Evolutionary conservation across 2,113 vertebrate genomes (phyloP).

Genomic region (Nannospalax galili): DNA sequence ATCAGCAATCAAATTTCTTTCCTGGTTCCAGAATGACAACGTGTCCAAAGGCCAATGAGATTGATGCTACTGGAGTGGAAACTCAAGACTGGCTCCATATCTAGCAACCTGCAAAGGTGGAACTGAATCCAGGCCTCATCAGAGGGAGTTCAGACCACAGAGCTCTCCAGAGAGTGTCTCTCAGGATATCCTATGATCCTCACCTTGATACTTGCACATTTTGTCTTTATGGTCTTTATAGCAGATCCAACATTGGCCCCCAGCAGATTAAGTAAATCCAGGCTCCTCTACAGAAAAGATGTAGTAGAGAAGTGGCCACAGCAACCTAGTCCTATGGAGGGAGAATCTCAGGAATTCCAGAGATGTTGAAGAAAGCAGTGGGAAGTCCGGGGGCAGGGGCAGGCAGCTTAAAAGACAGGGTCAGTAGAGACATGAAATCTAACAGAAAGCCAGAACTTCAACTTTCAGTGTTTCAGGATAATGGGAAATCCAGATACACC

Average conservation of each 20-base stretch:
- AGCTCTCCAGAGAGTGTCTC: accelerated
- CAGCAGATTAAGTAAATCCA: accelerated
- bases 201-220: no score
- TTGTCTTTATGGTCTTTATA: accelerated
- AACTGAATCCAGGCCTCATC: accelerated
- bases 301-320: neutral
- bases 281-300: neutral
- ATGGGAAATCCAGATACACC: accelerated
- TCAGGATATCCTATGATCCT: neutral
- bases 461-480: accelerated
- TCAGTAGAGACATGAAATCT: accelerated
- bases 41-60: neutral
- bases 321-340: accelerated
- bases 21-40: neutral
- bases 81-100: neutral
- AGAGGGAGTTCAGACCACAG: accelerated
- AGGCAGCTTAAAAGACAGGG: accelerated
- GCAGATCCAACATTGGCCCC: no score
- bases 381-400: accelerated
- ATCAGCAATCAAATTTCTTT: neutral
- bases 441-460: accelerated
- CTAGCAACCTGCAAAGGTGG: accelerated
- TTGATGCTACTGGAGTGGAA: neutral
- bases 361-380: accelerated
- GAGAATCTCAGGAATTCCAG: accelerated